Conservation (phyloP, 2,888 invertebrate species). For the Epinotia brunnichana region DNA sequence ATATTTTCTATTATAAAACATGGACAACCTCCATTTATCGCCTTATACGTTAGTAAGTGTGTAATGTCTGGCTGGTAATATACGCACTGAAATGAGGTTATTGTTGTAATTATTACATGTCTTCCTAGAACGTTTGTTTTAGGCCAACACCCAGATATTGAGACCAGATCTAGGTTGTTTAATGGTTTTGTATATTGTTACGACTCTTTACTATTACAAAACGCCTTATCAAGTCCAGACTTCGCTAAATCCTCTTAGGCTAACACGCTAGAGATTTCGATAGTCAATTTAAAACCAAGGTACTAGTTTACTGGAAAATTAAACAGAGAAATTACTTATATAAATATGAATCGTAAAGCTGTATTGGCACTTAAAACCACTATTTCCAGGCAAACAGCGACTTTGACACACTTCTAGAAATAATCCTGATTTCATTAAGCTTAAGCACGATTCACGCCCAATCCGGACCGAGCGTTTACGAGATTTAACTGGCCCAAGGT, state of each 20-base stretch:
- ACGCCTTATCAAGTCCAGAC: slow-evolving; percentile 8
- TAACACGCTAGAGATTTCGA: background rate
- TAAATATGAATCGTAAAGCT: background rate
- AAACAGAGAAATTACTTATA: background rate
- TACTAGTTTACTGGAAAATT: slow-evolving; percentile 8
- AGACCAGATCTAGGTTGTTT: slow-evolving; percentile 3
- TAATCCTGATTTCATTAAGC: slow-evolving; percentile 48
- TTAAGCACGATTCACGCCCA: slow-evolving; percentile 34
- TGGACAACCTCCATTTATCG: background rate
- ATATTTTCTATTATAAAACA: background rate
- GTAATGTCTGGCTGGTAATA: too few species aligned
- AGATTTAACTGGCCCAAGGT: slow-evolving; percentile 72
- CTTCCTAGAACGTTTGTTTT: background rate
- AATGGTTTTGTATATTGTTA: slow-evolving; percentile 8
- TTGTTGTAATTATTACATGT: background rate
- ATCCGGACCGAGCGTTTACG: slow-evolving; percentile 34
- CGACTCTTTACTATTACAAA: background rate
- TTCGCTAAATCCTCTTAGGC: background rate
- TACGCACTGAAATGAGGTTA: background rate
- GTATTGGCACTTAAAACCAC: slow-evolving; percentile 12
- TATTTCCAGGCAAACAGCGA: slow-evolving; percentile 40
- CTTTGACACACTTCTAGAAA: slow-evolving; percentile 56
- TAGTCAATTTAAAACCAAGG: background rate
- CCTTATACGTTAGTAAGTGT: background rate
- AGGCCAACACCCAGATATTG: background rate